Percentiles rank a stretch among this genome's conserved stretches.
phyloP scores from a whole-genome alignment of 2,888 invertebrate species.

The Ochropleura plecta region DNA sequence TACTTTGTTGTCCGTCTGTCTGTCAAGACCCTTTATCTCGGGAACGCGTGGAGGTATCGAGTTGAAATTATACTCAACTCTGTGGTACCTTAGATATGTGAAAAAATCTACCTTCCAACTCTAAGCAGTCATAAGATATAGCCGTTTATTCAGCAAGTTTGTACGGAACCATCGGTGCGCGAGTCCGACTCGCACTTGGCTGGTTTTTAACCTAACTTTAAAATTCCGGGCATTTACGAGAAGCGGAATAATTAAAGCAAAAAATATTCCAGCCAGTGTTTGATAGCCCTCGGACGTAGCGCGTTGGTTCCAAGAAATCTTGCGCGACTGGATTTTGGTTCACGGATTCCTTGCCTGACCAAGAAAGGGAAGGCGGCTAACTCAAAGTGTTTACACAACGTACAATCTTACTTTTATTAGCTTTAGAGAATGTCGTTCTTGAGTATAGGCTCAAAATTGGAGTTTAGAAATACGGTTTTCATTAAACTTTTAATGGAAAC shows the following conservation, averaged over 20 bases:
- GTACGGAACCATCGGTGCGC: no score
- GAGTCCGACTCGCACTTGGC: no score
- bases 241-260: conserved; percentile 37
- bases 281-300: conserved; percentile 40
- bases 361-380: conserved; percentile 69
- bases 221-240: conserved; percentile 5
- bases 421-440: conserved; percentile 45
- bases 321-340: conserved; percentile 74
- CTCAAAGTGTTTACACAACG: conserved; percentile 58
- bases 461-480: conserved; percentile 13
- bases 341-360: conserved; percentile 71
- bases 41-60: no score
- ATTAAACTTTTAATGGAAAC: background rate
- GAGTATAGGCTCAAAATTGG: conserved; percentile 1
- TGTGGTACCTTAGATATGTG: no score
- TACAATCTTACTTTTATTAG: conserved; percentile 52
- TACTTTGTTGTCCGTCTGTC: no score
- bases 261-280: conserved; percentile 43
- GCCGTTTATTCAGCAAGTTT: no score
- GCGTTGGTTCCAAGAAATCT: conserved; percentile 73
- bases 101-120: no score
- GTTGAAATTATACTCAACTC: no score
- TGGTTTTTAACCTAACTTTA: background rate
- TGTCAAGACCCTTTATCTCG: no score
- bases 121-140: no score